These are phyloP conservation scores for Dipus sagitta DNA, from an alignment of 2,797 vertebrate genomes.

Conservation along the genomic window DNA sequence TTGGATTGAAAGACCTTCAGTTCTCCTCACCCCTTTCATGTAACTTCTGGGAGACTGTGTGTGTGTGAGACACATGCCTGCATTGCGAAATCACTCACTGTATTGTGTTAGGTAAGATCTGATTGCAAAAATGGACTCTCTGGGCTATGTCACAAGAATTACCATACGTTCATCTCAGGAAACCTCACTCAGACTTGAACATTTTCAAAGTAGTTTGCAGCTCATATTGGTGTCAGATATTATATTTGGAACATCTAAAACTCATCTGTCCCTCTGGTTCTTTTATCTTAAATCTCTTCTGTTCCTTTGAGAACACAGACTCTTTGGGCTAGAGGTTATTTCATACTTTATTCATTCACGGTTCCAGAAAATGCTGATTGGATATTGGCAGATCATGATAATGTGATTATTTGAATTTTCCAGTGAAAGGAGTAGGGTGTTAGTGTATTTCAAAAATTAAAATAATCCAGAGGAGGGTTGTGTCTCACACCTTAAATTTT, in stretches of 20 bases:
- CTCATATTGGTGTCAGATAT: background rate
- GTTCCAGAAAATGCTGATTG: background rate
- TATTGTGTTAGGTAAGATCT: conserved; percentile 72
- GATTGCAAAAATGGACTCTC: conserved; percentile 57
- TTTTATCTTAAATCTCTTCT: conserved; percentile 16
- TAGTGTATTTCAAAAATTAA: background rate
- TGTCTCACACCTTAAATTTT: too few relatives aligned
- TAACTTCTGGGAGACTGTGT: background rate
- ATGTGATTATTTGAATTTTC: conserved; percentile 1
- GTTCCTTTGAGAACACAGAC: background rate
- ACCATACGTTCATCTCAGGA: conserved; percentile 64
- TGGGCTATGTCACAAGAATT: conserved; percentile 66
- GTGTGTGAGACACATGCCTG: background rate
- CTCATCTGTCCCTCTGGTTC: background rate
- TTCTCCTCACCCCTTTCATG: background rate
- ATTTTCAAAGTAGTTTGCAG: conserved; percentile 12
- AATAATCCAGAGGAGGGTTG: too few relatives aligned
- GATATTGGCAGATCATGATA: conserved; percentile 23
- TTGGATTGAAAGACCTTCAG: background rate
- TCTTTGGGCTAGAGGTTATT: background rate
- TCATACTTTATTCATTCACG: background rate
- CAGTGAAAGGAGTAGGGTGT: background rate
- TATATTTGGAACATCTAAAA: background rate
- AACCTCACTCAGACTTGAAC: conserved; percentile 59
- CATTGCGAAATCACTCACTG: conserved; percentile 47